Base-by-base conservation (phyloP, 2,113 vertebrate genomes). In the Oceanodroma tethys region DNA sequence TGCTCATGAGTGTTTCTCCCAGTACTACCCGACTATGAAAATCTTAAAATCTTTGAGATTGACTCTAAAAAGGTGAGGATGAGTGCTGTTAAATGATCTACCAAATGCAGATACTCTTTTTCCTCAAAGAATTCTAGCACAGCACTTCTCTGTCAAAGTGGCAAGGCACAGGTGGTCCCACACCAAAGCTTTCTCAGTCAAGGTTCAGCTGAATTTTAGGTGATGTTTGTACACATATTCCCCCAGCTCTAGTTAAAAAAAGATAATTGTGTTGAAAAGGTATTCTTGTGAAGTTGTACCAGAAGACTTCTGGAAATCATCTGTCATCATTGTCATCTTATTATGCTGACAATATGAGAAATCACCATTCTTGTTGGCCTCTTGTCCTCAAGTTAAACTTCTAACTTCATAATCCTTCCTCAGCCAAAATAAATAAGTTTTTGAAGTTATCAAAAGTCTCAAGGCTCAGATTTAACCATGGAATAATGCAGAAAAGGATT, bases 121-220 rank as follows among this genome's bases (percentile, higher is more conserved):
- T 60, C 16, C 40, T 27, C 26, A 56, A 68, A 76, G 13, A 60
- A 65, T 52, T 58, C 16, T 40, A 73, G 40, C 40, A 32, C 9
- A 67, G 20, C 6, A n/a, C 27, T 83, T 72, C 5, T 21, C 19
- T 34, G 9, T 32, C 19, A 30, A 74, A 52, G 25, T 23, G 23
- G 36, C 52, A 92, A 76, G 20, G 22, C 32, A 60, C 0, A 0
- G 53, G 60, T 0, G 1, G 20, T 52, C 18, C 16, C 23, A 68
- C 14, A 68, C 5, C 4, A 50, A 85, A 92, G 17, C 7, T 76
- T 38, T 88, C 53, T 7, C 62, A 86, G 38, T 52, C 16, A 83
- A 85, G 8, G 58, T 76, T 83, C 48, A 88, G 9, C 12, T 83
- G 34, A 80, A 47, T 81, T 72, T 80, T 42, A 86, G 26, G 21